A percentile compares a stretch with the other conserved stretches of the same genome.
phyloP scores from a whole-genome alignment of 2,113 vertebrate species.

The Aegypius monachus region DNA sequence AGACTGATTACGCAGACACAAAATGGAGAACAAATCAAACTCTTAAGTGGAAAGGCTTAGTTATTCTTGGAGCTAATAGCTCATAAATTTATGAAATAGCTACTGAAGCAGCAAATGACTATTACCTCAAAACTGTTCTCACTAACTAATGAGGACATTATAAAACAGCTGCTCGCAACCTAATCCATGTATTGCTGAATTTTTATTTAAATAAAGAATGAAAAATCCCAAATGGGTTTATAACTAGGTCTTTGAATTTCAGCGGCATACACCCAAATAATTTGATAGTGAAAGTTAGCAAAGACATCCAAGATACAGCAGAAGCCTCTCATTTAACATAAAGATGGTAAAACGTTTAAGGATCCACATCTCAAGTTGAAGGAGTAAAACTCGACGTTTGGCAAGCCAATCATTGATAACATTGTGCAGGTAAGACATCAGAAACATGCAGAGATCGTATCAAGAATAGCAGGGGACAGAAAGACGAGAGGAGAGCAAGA shows the following conservation, averaged over 20 bases:
- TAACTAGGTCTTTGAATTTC: neutral
- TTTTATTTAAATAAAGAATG: conserved; percentile 1
- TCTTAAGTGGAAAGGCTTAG: neutral
- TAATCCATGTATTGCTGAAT: neutral
- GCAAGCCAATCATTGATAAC: neutral
- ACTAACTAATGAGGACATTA: neutral
- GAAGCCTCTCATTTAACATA: neutral
- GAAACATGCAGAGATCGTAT: neutral
- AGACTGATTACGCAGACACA: neutral
- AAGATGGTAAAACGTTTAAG: neutral
- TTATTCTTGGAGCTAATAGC: conserved; percentile 16
- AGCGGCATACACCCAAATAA: neutral
- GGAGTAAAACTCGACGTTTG: neutral
- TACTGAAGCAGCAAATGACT: neutral
- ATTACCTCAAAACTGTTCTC: neutral
- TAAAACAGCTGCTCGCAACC: neutral
- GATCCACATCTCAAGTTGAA: neutral
- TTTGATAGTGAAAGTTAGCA: neutral
- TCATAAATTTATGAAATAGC: conserved; percentile 20
- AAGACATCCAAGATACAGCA: neutral
- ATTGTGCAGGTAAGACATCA: neutral
- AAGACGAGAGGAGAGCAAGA: neutral
- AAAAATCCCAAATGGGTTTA: neutral
- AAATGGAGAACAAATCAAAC: conserved; percentile 15
- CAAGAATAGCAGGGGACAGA: neutral